These are phyloP conservation scores for Agrochola lota DNA, from an alignment of 2,888 invertebrate genomes.

Conservation along the genomic window DNA sequence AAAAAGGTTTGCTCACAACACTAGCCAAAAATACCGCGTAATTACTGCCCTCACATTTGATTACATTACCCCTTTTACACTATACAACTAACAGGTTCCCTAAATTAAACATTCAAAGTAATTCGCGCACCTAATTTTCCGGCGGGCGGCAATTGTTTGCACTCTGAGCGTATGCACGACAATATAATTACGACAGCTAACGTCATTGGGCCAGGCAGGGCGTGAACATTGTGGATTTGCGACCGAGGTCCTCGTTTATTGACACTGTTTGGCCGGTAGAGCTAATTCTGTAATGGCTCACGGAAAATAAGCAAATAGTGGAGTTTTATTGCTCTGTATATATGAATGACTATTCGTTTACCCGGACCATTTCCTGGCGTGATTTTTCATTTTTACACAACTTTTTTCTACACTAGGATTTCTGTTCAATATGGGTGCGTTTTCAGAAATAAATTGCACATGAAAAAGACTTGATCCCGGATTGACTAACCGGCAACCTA, in stretches of 20 bases:
- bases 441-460: not conserved
- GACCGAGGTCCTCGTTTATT: slow-evolving; percentile 48
- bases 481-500: not conserved
- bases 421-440: not conserved
- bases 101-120: slow-evolving; percentile 67
- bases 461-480: not conserved
- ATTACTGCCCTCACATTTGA: slow-evolving; percentile 28
- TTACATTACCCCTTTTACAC: slow-evolving; percentile 46
- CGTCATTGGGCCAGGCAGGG: slow-evolving; percentile 50
- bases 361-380: slow-evolving; percentile 1
- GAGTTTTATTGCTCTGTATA: slow-evolving; percentile 27
- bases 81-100: slow-evolving; percentile 44
- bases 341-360: slow-evolving; percentile 28
- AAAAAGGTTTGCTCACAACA: slow-evolving; percentile 9
- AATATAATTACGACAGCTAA: slow-evolving; percentile 66
- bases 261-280: slow-evolving; percentile 35
- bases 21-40: slow-evolving; percentile 10
- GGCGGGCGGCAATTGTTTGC: slow-evolving; percentile 62
- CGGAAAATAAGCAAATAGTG: slow-evolving; percentile 28
- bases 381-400: not conserved
- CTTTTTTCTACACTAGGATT: not conserved
- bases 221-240: slow-evolving; percentile 51
- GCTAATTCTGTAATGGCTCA: slow-evolving; percentile 47
- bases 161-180: slow-evolving; percentile 56
- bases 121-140: slow-evolving; percentile 67